phyloP scores from a whole-genome alignment of 2,113 vertebrate species.

The Circaetus gallicus region DNA sequence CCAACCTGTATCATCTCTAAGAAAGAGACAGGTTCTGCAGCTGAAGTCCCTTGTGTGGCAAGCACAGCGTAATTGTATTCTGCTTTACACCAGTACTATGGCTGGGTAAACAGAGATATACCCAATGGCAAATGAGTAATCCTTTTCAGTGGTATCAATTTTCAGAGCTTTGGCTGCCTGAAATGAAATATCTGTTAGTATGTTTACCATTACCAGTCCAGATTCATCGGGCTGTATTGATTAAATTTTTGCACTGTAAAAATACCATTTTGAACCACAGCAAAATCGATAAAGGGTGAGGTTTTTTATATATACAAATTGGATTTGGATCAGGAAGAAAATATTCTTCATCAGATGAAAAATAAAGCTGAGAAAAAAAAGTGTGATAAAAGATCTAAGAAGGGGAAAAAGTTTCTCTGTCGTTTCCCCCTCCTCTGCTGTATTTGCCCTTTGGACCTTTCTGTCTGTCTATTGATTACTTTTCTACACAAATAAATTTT shows the following conservation, averaged over 20 bases:
- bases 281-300: conserved; percentile 66
- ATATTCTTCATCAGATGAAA: conserved; percentile 65
- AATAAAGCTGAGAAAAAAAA: conserved; percentile 58
- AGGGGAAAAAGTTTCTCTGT: not conserved
- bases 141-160: conserved; percentile 68
- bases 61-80: conserved; percentile 49
- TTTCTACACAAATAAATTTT: conserved; percentile 57
- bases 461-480: conserved; percentile 40
- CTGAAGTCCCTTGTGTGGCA: conserved; percentile 44
- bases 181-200: conserved; percentile 76
- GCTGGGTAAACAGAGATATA: conserved; percentile 72
- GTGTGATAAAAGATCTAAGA: conserved; percentile 49
- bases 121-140: conserved; percentile 69
- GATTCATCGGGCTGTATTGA: conserved; percentile 76
- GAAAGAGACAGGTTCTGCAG: conserved; percentile 33
- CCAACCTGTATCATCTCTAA: conserved; percentile 28
- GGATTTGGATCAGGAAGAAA: conserved; percentile 70
- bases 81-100: conserved; percentile 55
- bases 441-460: conserved; percentile 36
- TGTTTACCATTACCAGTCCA: conserved; percentile 73
- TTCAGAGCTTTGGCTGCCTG: conserved; percentile 69
- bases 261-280: conserved; percentile 75
- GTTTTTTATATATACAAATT: conserved; percentile 71
- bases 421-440: not conserved
- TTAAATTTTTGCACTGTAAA: conserved; percentile 77